These are phyloP conservation scores for Incurvaria masculella DNA, from an alignment of 2,888 invertebrate genomes.

Conservation along the genomic window DNA sequence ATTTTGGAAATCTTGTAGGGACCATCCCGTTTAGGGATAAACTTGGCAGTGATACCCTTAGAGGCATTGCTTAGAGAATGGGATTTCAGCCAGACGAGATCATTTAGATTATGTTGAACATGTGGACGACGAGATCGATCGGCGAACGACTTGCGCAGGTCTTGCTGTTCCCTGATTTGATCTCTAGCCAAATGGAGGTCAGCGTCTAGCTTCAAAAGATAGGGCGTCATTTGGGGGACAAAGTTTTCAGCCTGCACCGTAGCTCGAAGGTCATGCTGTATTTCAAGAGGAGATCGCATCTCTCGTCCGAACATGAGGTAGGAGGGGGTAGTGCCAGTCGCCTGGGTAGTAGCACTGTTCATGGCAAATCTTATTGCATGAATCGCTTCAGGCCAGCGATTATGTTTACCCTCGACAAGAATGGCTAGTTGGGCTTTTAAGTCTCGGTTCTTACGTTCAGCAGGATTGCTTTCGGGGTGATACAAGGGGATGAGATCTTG, in stretches of 20 bases:
- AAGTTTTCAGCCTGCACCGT: background rate
- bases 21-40: too few relatives aligned
- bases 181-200: background rate
- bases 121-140: background rate
- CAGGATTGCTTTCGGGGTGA: slow-evolving; percentile 24
- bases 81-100: background rate
- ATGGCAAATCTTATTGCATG: slow-evolving; percentile 12
- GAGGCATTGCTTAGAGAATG: too few relatives aligned
- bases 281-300: slow-evolving; percentile 8
- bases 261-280: background rate
- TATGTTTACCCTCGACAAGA: slow-evolving; percentile 8
- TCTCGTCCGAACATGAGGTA: slow-evolving; percentile 15
- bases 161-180: background rate
- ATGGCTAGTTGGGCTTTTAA: slow-evolving; percentile 16
- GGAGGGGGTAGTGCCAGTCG: slow-evolving; percentile 9
- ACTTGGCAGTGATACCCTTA: too few relatives aligned
- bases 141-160: background rate
- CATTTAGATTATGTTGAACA: background rate
- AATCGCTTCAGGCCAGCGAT: slow-evolving; percentile 9
- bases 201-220: background rate
- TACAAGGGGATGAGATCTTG: slow-evolving; percentile 22
- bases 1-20: too few relatives aligned
- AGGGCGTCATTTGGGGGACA: background rate
- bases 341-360: slow-evolving; percentile 7
- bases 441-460: slow-evolving; percentile 20